Percentiles rank a stretch among this genome's conserved stretches.
phyloP scores from a whole-genome alignment of 1,140 invertebrate genomes.

The Calephelis virginiensis region DNA sequence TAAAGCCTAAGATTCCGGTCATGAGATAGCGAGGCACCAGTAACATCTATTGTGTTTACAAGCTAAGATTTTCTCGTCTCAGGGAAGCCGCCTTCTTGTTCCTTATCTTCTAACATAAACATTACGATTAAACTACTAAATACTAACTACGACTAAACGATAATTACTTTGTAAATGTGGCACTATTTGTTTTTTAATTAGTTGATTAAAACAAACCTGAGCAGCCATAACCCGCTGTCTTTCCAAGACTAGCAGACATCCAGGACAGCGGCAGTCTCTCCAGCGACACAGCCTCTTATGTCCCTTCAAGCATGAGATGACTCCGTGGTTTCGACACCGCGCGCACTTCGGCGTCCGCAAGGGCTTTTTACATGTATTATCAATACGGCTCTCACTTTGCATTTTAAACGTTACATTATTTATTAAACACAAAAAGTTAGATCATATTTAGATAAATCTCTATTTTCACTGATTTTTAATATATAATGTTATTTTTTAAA shows the following conservation, averaged over 20 bases:
- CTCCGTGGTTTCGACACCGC: conserved; percentile 92
- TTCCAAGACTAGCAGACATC: conserved; percentile 92
- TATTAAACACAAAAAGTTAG: not conserved
- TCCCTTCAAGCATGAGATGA: conserved; percentile 92
- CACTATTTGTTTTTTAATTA: too few species aligned
- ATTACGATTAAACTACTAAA: too few species aligned
- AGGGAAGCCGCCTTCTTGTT: too few species aligned
- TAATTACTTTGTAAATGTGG: too few species aligned
- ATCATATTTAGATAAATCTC: not conserved
- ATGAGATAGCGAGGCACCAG: too few species aligned
- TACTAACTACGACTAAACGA: too few species aligned
- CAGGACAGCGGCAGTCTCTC: conserved; percentile 90
- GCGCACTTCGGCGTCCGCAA: conserved; percentile 92
- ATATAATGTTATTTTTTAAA: not conserved
- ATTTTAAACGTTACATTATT: conserved; percentile 5
- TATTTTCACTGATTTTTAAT: conserved; percentile 9
- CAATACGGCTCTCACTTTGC: conserved; percentile 27
- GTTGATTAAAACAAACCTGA: conserved; percentile 77
- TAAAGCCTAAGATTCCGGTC: too few species aligned
- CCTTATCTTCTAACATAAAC: too few species aligned
- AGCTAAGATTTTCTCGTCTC: too few species aligned
- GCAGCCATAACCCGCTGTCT: conserved; percentile 94
- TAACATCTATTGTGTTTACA: too few species aligned
- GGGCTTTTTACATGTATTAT: conserved; percentile 43
- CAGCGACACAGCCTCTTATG: conserved; percentile 90